Conservation (phyloP, 2,797 vertebrate species). For the Oryzias dopingdopingensis region DNA sequence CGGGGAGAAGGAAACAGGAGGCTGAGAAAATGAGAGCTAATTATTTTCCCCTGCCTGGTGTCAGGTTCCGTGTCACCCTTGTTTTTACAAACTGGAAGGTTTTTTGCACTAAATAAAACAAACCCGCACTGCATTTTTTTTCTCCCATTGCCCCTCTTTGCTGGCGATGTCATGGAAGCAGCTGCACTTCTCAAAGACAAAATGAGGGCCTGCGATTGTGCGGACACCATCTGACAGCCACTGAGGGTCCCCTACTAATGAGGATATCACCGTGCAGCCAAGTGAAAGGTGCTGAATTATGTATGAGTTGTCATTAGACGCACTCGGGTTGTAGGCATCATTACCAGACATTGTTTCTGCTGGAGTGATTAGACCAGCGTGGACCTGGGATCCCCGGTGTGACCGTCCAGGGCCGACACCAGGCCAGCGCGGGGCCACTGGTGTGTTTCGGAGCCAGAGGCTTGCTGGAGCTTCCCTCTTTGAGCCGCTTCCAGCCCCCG, state of each 20-base stretch:
- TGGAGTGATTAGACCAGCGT: constrained; percentile 97
- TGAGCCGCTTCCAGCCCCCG: constrained; percentile 84
- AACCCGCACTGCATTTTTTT: constrained; percentile 94
- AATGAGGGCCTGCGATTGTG: constrained; percentile 99
- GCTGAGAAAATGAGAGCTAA: constrained; percentile 99
- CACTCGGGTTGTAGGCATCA: constrained; percentile 98
- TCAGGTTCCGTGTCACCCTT: constrained; percentile 99
- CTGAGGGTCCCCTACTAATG: constrained; percentile 99
- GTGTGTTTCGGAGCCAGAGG: constrained; percentile 91
- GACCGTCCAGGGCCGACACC: constrained; percentile 83
- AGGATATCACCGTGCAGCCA: constrained; percentile 99
- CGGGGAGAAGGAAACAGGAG: constrained; percentile 99
- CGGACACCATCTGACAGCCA: constrained; percentile 99
- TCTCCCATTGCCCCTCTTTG: constrained; percentile 78
- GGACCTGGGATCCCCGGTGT: constrained; percentile 89
- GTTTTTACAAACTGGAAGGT: constrained; percentile 99
- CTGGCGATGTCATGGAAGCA: constrained; percentile 99
- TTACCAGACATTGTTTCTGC: constrained; percentile 99
- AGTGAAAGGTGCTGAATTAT: constrained; percentile 99
- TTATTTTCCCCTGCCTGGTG: constrained; percentile 99
- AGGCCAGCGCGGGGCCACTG: constrained; percentile 86
- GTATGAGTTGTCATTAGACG: constrained; percentile 99
- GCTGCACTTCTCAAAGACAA: constrained; percentile 99
- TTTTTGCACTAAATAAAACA: constrained; percentile 99
- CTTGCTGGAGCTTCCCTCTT: constrained; percentile 86